These are phyloP conservation scores for Vulpes lagopus DNA, from an alignment of 2,113 vertebrate genomes.

Conservation along the genomic window DNA sequence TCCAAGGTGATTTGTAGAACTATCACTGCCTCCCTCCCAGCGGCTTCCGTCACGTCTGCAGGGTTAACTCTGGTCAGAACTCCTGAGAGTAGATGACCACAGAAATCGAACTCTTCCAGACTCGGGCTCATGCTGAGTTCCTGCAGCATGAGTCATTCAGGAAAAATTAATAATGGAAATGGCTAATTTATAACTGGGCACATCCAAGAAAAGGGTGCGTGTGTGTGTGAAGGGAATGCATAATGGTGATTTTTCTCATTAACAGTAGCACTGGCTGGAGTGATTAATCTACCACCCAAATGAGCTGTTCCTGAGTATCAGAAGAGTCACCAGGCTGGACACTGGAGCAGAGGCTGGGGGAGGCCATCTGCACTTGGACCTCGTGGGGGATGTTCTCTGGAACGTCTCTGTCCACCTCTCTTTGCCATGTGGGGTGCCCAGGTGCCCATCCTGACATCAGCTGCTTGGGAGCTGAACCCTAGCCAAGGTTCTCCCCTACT, in stretches of 20 bases:
- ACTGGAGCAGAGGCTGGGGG: fast-evolving
- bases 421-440: fast-evolving
- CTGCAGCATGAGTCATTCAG: conserved; percentile 76
- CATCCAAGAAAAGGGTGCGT: not conserved
- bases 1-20: not conserved
- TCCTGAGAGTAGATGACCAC: conserved; percentile 28
- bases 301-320: fast-evolving
- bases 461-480: not conserved
- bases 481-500: fast-evolving
- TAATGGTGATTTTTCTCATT: not conserved
- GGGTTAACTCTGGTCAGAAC: not conserved
- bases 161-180: conserved; percentile 77
- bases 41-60: not conserved
- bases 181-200: conserved; percentile 71
- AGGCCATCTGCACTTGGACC: fast-evolving
- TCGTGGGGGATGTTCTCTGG: fast-evolving
- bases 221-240: not conserved
- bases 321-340: fast-evolving
- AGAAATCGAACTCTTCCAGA: conserved; percentile 62
- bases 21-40: not conserved
- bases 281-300: not conserved
- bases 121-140: conserved; percentile 43
- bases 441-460: too few species aligned
- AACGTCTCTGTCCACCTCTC: not conserved
- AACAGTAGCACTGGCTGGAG: not conserved